A percentile compares a stretch with the other conserved stretches of the same genome.
Evolutionary conservation across 2,888 invertebrate genomes (phyloP).

Genomic region (Drosophila antonietae): DNA sequence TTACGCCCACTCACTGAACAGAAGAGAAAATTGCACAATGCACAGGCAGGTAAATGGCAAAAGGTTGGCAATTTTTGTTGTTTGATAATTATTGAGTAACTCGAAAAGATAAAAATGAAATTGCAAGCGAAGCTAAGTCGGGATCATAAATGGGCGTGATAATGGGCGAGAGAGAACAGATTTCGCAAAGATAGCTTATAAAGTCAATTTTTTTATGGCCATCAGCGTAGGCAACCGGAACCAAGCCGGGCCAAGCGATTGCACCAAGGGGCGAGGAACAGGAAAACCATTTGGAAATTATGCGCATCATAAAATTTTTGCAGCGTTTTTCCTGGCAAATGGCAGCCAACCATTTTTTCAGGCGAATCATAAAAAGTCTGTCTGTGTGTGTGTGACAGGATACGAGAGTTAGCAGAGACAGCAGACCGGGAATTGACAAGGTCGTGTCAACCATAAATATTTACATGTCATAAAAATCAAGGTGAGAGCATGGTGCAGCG

Average conservation of each 20-base stretch:
- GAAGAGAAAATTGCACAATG: background rate
- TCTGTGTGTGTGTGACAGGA: conserved; percentile 29
- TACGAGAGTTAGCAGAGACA: conserved; percentile 9
- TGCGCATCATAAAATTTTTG: conserved; percentile 69
- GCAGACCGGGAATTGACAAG: conserved; percentile 55
- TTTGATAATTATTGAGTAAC: conserved; percentile 39
- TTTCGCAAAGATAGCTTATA: conserved; percentile 57
- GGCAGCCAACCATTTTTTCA: conserved; percentile 42
- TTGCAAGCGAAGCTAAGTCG: conserved; percentile 31
- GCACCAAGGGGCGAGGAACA: conserved; percentile 22
- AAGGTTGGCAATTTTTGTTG: conserved; percentile 10
- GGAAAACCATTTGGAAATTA: conserved; percentile 69
- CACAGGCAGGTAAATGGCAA: conserved; percentile 29
- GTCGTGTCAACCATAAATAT: conserved; percentile 77
- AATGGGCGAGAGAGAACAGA: conserved; percentile 18
- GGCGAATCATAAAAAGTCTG: conserved; percentile 65
- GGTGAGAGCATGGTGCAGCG: conserved; percentile 52
- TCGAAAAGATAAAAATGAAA: conserved; percentile 16
- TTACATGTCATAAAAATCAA: conserved; percentile 77
- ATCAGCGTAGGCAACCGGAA: conserved; percentile 45
- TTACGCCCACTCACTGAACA: conserved; percentile 6
- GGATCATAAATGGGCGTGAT: conserved; percentile 66
- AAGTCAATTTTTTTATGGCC: conserved; percentile 78
- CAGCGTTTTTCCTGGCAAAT: conserved; percentile 56
- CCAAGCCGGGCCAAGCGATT: conserved; percentile 39